A percentile compares a stretch with the other conserved stretches of the same genome.
phyloP scores from a whole-genome alignment of 2,797 vertebrate genomes.

The Cynodonichthys magdalenae region DNA sequence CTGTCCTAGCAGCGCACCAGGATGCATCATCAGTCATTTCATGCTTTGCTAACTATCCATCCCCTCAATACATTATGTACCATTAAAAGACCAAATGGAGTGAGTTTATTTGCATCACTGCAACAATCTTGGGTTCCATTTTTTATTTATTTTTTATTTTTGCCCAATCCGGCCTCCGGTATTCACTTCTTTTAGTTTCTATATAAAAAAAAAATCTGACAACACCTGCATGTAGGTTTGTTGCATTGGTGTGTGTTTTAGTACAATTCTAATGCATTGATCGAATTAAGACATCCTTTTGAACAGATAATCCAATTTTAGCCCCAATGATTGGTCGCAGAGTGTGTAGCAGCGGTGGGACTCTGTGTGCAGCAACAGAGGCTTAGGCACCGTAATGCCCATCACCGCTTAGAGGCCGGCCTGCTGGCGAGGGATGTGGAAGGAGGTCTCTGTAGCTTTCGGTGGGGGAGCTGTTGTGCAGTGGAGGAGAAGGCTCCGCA shows the following conservation, averaged over 20 bases:
- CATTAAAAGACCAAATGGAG: conserved; percentile 57
- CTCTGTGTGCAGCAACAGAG: conserved; percentile 68
- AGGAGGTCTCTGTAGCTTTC: conserved; percentile 69
- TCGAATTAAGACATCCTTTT: conserved; percentile 37
- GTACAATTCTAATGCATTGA: not conserved
- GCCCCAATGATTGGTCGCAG: conserved; percentile 14
- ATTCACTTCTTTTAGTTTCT: conserved; percentile 13
- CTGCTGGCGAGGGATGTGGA: conserved; percentile 72
- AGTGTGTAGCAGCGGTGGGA: conserved; percentile 38
- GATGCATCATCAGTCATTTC: conserved; percentile 82
- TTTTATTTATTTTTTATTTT: not conserved
- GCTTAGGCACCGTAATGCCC: conserved; percentile 62
- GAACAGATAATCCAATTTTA: conserved; percentile 27
- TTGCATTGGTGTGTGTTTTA: too few relatives aligned
- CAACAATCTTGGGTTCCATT: conserved; percentile 11
- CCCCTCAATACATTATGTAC: conserved; percentile 35
- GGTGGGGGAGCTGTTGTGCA: conserved; percentile 58
- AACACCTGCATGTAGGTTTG: too few relatives aligned
- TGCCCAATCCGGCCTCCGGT: conserved; percentile 16
- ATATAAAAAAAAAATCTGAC: too few relatives aligned
- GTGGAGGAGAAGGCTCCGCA: conserved; percentile 60
- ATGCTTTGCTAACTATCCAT: conserved; percentile 62
- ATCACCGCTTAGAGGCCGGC: conserved; percentile 74
- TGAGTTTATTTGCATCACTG: conserved; percentile 51
- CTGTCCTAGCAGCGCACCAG: conserved; percentile 76